Base-by-base conservation (phyloP, 2,113 vertebrate species). In the Aplodontia rufa region DNA sequence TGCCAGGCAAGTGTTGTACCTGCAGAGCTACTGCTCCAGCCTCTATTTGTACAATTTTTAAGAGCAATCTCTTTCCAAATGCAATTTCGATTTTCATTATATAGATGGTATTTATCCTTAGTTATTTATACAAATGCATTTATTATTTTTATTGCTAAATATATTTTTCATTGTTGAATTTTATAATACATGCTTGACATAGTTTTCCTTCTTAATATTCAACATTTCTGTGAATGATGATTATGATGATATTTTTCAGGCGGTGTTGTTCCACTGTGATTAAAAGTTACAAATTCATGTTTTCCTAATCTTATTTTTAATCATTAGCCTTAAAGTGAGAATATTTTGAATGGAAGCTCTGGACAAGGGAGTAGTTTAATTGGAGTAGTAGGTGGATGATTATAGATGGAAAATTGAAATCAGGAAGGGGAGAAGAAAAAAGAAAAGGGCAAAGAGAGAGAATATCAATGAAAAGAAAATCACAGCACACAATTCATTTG, bases 81-180 rank as follows among this genome's bases (percentile, higher is more conserved):
- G 30, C 9, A 92, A 49, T 81, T 94, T 90, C 82, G 10, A 58
- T 64, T 97, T 93, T 66, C 6, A 78, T 81, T 87, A 55, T 55
- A 37, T 8, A 75, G n/a, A 20, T 28, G 24, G 12, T 64, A 45
- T 83, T 95, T 90, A 6, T 64, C 93, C 35, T 86, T 88, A 92
- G 66, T 35, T 80, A 49, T 62, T 85, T 62, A 79, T 80, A 32
- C 5, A 71, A 74, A 68, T 11, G 45, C 45, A 53, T 51, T 80
- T 51, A 45, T 94, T 85, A 69, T 8, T 88, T 82, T 83, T 93
- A 83, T 74, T 76, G 69, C 81, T 93, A 90, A 71, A 68, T 12
- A 11, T 8, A 69, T 42, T 47, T 90, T 85, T 66, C 28, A 42
- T 32, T 90, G 3, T 55, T 87, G 32, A 24, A 8, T 66, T 88